Conservation (phyloP, 2,113 vertebrate genomes). For the Oxyruncus cristatus region DNA sequence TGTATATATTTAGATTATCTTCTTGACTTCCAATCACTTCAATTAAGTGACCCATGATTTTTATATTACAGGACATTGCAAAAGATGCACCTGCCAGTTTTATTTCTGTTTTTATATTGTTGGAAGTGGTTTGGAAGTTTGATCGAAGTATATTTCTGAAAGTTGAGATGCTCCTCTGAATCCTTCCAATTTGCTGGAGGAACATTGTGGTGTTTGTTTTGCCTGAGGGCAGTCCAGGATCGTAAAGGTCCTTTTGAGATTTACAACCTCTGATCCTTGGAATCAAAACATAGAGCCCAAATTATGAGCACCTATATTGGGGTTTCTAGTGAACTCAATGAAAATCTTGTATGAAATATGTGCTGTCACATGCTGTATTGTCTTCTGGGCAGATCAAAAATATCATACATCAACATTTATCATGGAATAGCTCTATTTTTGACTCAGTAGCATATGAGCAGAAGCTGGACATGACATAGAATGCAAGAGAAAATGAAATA, state of each 20-base stretch:
- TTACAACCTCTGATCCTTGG: slow-evolving; percentile 23
- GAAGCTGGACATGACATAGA: slow-evolving; percentile 40
- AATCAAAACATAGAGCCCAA: neutral
- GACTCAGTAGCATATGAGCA: slow-evolving; percentile 6
- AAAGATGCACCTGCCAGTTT: slow-evolving; percentile 53
- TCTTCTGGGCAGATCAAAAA: slow-evolving; percentile 34
- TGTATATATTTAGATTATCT: slow-evolving; percentile 9
- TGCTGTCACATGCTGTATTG: slow-evolving; percentile 20
- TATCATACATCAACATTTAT: neutral
- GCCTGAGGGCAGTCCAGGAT: neutral
- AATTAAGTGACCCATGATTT: neutral
- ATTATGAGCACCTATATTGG: neutral
- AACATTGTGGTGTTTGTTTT: neutral
- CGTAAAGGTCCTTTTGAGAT: slow-evolving; percentile 9
- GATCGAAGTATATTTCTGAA: neutral
- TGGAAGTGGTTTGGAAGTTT: slow-evolving; percentile 37
- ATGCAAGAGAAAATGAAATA: neutral
- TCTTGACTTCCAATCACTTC: slow-evolving; percentile 24
- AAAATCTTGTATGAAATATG: neutral
- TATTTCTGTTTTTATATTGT: slow-evolving; percentile 16
- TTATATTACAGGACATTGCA: neutral
- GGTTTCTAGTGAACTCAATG: neutral
- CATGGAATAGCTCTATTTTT: slow-evolving; percentile 37
- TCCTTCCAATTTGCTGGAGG: slow-evolving; percentile 3
- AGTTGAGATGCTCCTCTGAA: slow-evolving; percentile 13